Evolutionary conservation across 2,113 vertebrate species (phyloP).

Genomic region (Natator depressus): DNA sequence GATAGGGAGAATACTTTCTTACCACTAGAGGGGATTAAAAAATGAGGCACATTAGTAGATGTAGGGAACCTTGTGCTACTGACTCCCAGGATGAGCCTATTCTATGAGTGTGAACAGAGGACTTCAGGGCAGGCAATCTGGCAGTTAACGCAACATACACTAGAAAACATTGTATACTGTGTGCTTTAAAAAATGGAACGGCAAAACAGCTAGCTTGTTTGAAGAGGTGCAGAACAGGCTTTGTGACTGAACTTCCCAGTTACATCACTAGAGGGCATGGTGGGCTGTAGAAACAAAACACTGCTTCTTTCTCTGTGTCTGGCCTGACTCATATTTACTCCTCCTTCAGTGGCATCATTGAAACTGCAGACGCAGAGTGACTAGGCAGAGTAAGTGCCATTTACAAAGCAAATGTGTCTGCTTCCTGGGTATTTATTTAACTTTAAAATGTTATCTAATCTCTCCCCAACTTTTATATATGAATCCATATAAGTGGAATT

Average conservation of each 20-base stretch:
- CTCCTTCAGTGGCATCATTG: background rate
- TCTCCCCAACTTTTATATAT: background rate
- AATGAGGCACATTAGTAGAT: background rate
- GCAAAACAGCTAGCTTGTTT: background rate
- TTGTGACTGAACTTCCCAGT: background rate
- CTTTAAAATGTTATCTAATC: background rate
- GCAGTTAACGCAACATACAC: background rate
- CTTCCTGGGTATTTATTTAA: background rate
- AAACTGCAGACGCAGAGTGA: background rate
- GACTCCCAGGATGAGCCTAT: background rate
- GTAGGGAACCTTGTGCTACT: background rate
- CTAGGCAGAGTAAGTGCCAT: background rate
- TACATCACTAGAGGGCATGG: conserved; percentile 56
- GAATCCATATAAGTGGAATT: background rate
- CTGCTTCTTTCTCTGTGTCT: background rate
- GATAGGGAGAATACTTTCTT: background rate
- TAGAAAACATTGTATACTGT: background rate
- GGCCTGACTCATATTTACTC: background rate
- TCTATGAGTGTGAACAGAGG: background rate
- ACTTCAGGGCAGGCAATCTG: background rate
- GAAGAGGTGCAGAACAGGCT: background rate
- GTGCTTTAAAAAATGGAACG: background rate
- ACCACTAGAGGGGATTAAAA: background rate
- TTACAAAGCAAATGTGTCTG: background rate
- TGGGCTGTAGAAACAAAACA: background rate